A percentile compares a stretch with the other conserved stretches of the same genome.
phyloP scores from a whole-genome alignment of 2,797 vertebrate genomes.

The Eupleurogrammus muticus region DNA sequence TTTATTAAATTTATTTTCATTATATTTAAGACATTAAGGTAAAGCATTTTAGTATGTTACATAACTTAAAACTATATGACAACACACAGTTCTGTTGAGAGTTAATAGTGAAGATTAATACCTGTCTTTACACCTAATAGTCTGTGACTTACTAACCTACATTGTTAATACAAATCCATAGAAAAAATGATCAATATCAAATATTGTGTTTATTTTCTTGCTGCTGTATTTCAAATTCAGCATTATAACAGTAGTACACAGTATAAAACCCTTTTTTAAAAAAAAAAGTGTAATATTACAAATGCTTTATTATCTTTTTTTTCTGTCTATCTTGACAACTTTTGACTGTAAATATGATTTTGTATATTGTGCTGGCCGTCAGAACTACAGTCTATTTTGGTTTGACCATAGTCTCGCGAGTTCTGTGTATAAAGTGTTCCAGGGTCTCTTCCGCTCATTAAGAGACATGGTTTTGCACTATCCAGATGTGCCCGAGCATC shows the following conservation, averaged over 20 bases:
- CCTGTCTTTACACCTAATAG: background rate
- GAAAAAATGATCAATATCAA: background rate
- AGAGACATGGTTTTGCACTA: slow-evolving; percentile 65
- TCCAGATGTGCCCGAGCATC: slow-evolving; percentile 70
- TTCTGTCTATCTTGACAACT: background rate
- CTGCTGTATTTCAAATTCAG: background rate
- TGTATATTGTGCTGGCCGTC: background rate
- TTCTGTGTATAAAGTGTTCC: slow-evolving; percentile 27
- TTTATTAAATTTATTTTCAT: background rate
- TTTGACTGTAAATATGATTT: background rate
- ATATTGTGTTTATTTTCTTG: background rate
- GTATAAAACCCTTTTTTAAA: background rate
- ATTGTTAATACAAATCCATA: background rate
- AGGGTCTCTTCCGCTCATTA: slow-evolving; percentile 61
- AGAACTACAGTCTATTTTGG: slow-evolving; percentile 1
- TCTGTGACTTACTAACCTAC: slow-evolving; percentile 8
- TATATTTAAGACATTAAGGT: background rate
- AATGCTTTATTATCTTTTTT: background rate
- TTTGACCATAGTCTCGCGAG: slow-evolving; percentile 25
- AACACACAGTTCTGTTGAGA: no score
- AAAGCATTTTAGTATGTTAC: background rate
- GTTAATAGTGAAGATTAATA: background rate
- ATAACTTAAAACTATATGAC: background rate
- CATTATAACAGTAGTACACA: background rate
- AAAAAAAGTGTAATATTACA: background rate